These are phyloP conservation scores for Alexandromys fortis DNA, from an alignment of 2,113 vertebrate species.

Conservation along the genomic window DNA sequence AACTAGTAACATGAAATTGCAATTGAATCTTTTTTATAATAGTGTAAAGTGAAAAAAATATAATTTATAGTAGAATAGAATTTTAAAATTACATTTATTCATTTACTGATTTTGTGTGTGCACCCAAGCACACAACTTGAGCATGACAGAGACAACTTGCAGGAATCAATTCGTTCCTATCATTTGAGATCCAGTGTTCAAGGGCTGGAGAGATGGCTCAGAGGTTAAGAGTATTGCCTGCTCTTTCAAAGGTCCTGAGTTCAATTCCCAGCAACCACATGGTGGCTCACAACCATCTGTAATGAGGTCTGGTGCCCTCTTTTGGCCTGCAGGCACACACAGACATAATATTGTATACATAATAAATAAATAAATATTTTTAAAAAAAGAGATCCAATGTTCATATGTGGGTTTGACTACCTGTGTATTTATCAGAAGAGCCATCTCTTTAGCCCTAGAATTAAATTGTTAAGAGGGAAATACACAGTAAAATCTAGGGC, in stretches of 20 bases:
- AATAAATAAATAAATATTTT: too few species aligned
- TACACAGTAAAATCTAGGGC: background rate
- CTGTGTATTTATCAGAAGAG: background rate
- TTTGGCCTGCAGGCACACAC: too few species aligned
- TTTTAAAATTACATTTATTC: background rate
- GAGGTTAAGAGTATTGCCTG: too few species aligned
- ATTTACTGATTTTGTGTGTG: background rate
- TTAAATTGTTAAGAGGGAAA: conserved; percentile 29
- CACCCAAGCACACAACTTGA: background rate
- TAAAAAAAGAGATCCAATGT: background rate
- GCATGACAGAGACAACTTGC: background rate
- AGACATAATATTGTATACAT: too few species aligned
- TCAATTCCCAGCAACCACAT: too few species aligned
- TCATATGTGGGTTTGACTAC: background rate
- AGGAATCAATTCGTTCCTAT: background rate
- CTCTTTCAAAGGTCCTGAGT: too few species aligned
- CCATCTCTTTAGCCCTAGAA: background rate
- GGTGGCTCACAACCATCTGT: too few species aligned
- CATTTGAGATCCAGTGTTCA: background rate
- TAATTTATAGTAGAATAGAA: conserved; percentile 12
- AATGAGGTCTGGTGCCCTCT: too few species aligned
- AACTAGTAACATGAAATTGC: background rate
- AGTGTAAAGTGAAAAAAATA: conserved; percentile 28
- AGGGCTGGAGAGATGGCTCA: too few species aligned
- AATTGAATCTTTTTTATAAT: background rate